Evolutionary conservation across 2,888 invertebrate genomes (phyloP).

Genomic region (Syrphus vitripennis): DNA sequence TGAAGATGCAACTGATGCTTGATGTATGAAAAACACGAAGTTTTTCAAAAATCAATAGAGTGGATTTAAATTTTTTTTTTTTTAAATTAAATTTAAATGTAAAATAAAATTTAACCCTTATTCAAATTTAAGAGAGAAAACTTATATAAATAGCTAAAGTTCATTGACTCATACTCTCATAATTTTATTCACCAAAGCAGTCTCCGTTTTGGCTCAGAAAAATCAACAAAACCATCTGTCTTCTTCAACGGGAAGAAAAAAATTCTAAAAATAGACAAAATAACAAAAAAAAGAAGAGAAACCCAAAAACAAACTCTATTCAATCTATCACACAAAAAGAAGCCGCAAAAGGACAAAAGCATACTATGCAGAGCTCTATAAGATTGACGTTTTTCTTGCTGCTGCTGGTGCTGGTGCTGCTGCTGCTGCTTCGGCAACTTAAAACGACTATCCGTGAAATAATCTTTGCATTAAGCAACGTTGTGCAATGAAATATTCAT

Average conservation of each 20-base stretch:
- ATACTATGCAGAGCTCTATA: background rate
- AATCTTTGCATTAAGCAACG: slow-evolving; percentile 25
- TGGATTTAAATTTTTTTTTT: no score
- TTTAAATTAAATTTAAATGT: no score
- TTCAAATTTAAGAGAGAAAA: background rate
- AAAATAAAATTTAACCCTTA: no score
- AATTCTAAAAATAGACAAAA: background rate
- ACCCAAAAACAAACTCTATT: background rate
- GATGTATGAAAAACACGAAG: no score
- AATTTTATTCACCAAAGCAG: background rate
- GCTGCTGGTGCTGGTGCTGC: no score
- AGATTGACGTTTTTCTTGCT: background rate
- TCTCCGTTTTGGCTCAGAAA: background rate
- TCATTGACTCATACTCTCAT: background rate
- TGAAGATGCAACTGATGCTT: no score
- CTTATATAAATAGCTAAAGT: background rate
- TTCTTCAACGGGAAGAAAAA: background rate
- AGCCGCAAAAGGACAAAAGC: slow-evolving; percentile 37
- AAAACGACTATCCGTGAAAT: slow-evolving; percentile 25
- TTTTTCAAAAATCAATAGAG: no score
- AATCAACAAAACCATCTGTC: background rate
- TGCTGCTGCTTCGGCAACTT: background rate
- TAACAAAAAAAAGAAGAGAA: background rate
- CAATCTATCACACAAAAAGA: background rate
- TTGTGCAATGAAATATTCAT: slow-evolving; percentile 53